A percentile compares a stretch with the other conserved stretches of the same genome.
Evolutionary conservation across 2,888 invertebrate genomes (phyloP).

Genomic region (Scaptomyza reducta): DNA sequence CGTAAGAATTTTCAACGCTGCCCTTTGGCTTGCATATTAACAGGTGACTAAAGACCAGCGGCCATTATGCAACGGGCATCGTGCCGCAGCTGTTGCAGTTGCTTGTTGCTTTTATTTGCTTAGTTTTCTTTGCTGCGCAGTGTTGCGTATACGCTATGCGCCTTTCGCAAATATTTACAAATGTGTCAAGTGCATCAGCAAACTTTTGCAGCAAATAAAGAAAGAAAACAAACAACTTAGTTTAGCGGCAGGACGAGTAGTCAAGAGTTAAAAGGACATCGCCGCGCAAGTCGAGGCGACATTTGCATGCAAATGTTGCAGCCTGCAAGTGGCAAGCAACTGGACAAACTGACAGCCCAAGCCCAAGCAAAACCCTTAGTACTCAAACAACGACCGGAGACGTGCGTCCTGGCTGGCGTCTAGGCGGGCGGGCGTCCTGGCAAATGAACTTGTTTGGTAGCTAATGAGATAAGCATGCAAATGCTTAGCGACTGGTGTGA

Average conservation of each 20-base stretch:
- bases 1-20: constrained; percentile 28
- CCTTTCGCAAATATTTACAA: constrained; percentile 51
- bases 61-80: constrained; percentile 29
- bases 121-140: constrained; percentile 15
- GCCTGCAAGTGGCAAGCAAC: constrained; percentile 56
- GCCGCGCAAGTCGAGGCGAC: constrained; percentile 34
- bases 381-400: constrained; percentile 44
- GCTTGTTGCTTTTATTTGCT: constrained; percentile 40
- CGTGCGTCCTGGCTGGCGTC: constrained; percentile 35
- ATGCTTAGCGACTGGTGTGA: constrained; percentile 29
- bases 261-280: constrained; percentile 47
- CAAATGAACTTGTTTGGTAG: constrained; percentile 75
- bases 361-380: constrained; percentile 6
- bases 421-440: constrained; percentile 19
- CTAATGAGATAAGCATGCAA: constrained; percentile 75
- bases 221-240: constrained; percentile 1
- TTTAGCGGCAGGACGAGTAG: constrained; percentile 28
- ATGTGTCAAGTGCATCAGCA: constrained; percentile 54
- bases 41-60: constrained; percentile 55
- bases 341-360: constrained; percentile 27
- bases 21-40: constrained; percentile 56
- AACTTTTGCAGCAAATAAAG: constrained; percentile 26
- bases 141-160: constrained; percentile 41
- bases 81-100: constrained; percentile 25
- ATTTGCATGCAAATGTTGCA: constrained; percentile 68